Evolutionary conservation across 1,140 invertebrate genomes (phyloP).

Genomic region (Acromyrmex charruanus): DNA sequence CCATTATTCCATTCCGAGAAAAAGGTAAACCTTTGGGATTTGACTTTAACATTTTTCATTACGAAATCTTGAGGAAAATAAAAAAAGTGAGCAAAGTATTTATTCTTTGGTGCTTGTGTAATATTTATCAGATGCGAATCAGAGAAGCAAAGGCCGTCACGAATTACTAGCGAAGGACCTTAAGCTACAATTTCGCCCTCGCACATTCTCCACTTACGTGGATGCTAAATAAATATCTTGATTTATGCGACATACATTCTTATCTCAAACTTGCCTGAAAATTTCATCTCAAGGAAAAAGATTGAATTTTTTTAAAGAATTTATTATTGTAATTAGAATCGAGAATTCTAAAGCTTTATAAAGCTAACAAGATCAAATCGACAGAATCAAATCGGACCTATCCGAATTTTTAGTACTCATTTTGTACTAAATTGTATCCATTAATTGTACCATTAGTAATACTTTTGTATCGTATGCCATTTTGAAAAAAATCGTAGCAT

Average conservation of each 20-base stretch:
- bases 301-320: not conserved
- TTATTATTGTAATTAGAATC: not conserved
- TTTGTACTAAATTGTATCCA: too few relatives aligned
- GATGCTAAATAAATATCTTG: not conserved
- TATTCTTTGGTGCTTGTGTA: not conserved
- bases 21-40: not conserved
- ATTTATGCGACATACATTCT: constrained; percentile 13
- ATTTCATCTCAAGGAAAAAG: not conserved
- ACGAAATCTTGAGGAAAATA: not conserved
- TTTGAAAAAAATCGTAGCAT: too few relatives aligned
- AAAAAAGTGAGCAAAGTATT: not conserved
- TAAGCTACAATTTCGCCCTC: not conserved
- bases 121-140: constrained; percentile 26
- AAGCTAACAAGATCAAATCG: too few relatives aligned
- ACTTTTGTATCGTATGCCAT: too few relatives aligned
- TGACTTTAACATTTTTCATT: not conserved
- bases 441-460: too few relatives aligned
- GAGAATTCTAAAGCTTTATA: not conserved
- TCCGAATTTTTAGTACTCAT: too few relatives aligned
- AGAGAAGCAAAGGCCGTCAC: not conserved
- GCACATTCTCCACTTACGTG: constrained; percentile 2
- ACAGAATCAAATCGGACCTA: too few relatives aligned
- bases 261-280: not conserved
- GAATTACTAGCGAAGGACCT: constrained; percentile 4
- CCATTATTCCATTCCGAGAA: not conserved